phyloP scores from a whole-genome alignment of 2,113 vertebrate genomes.

The Saccopteryx leptura region DNA sequence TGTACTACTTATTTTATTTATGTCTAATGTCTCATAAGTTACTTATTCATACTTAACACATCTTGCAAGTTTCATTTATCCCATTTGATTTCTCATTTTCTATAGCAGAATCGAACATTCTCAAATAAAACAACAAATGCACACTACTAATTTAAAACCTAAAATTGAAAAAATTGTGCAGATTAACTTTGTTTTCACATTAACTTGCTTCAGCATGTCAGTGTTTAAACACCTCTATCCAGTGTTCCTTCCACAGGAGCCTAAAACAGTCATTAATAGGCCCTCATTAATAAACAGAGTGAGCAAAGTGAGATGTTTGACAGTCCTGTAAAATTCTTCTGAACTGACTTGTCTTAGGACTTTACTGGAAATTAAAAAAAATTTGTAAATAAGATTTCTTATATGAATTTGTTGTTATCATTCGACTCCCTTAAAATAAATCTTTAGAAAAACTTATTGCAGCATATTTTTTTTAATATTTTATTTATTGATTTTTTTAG shows the following conservation, averaged over 20 bases:
- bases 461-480: constrained; percentile 32
- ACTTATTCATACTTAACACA: neutral
- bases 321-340: neutral
- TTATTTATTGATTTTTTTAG: too few species aligned
- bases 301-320: neutral
- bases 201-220: neutral
- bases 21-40: neutral
- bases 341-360: neutral
- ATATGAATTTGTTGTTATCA: neutral
- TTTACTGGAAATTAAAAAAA: neutral
- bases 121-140: constrained; percentile 19
- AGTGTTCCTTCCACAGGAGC: neutral
- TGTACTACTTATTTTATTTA: constrained; percentile 24
- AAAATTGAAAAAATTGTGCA: neutral
- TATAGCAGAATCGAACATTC: neutral
- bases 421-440: constrained; percentile 37
- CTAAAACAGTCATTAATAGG: neutral
- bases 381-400: constrained; percentile 18
- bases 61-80: neutral
- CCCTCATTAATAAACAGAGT: neutral
- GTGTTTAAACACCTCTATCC: neutral
- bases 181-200: constrained; percentile 7
- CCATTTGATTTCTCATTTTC: neutral
- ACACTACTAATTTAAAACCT: constrained; percentile 2
- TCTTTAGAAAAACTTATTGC: constrained; percentile 5